Conservation (phyloP, 2,797 vertebrate genomes). For the Clamator glandarius region DNA sequence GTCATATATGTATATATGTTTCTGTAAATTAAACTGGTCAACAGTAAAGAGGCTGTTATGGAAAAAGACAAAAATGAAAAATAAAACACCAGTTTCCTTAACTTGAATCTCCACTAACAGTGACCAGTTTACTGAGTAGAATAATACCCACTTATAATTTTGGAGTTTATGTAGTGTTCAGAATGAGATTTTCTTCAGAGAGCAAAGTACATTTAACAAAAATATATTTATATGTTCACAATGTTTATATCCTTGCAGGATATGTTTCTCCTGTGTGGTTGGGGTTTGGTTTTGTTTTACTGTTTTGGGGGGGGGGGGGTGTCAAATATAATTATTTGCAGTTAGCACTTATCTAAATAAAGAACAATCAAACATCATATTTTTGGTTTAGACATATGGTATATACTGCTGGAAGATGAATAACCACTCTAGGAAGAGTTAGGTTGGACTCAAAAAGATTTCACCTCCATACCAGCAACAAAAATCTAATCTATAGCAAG, state of each 20-base stretch:
- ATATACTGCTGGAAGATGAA: background rate
- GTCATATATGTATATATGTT: background rate
- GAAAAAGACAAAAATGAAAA: background rate
- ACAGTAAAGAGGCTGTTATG: background rate
- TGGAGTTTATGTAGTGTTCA: background rate
- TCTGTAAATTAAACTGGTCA: background rate
- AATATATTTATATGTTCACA: slow-evolving; percentile 15
- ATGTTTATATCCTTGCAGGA: background rate
- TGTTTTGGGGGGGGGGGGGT: background rate
- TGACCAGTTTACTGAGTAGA: slow-evolving; percentile 1
- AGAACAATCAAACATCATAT: background rate
- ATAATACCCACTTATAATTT: background rate
- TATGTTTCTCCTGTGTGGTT: no score
- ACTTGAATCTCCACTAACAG: slow-evolving; percentile 10
- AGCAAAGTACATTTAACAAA: slow-evolving; percentile 33
- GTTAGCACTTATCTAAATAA: background rate
- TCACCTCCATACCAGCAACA: background rate
- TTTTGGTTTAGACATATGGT: background rate
- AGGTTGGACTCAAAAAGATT: background rate
- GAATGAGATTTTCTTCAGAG: background rate
- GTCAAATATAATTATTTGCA: slow-evolving; percentile 7
- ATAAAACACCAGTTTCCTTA: background rate
- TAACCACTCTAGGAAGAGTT: background rate
- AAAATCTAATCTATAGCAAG: background rate
- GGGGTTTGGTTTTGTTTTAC: no score